A percentile compares a stretch with the other conserved stretches of the same genome.
Evolutionary conservation across 2,113 vertebrate genomes (phyloP).

Genomic region (Chaetodon auriga): DNA sequence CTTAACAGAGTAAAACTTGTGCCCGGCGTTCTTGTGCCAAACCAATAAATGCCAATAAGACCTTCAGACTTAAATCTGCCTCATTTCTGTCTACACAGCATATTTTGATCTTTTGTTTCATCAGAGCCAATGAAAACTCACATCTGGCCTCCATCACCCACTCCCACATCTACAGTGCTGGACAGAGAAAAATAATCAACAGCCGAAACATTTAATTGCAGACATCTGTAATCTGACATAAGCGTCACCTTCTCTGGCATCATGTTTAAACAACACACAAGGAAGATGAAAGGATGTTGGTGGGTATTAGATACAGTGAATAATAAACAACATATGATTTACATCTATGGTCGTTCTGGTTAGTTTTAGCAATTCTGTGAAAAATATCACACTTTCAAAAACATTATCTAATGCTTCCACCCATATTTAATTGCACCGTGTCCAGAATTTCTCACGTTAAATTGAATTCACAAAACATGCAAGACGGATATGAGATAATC

Average conservation of each 20-base stretch:
- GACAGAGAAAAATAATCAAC: constrained; percentile 42
- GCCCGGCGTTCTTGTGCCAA: neutral
- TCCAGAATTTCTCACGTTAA: neutral
- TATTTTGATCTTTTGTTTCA: constrained; percentile 27
- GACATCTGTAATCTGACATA: neutral
- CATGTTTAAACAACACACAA: neutral
- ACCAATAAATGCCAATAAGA: constrained; percentile 26
- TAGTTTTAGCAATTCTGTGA: neutral
- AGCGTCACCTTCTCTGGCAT: neutral
- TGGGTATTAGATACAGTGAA: neutral
- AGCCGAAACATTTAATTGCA: constrained; percentile 5
- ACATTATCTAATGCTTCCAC: neutral
- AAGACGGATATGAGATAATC: no score
- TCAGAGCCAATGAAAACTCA: constrained; percentile 57
- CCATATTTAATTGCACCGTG: neutral
- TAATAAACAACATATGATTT: neutral
- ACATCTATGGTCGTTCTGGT: neutral
- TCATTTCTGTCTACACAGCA: constrained; percentile 12
- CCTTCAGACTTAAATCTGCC: constrained; percentile 12
- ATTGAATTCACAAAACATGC: no score
- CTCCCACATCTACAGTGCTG: constrained; percentile 27
- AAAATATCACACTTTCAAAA: neutral
- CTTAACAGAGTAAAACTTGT: neutral
- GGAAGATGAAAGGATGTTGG: neutral
- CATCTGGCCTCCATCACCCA: constrained; percentile 75